phyloP scores from a whole-genome alignment of 2,113 vertebrate species.

The Gyps fulvus region DNA sequence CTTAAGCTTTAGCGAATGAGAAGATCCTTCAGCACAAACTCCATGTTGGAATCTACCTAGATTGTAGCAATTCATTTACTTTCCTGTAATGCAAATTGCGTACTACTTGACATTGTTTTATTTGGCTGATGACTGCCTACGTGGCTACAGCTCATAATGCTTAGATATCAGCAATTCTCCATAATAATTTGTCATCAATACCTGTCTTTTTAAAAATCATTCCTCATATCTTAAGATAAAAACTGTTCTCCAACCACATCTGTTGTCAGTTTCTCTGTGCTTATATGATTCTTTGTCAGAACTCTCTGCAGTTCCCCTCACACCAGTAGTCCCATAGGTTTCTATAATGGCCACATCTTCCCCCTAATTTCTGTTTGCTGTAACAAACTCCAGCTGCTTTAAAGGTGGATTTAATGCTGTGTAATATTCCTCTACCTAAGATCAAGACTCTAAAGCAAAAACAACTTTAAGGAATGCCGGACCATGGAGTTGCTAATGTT shows the following conservation, averaged over 20 bases:
- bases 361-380: neutral
- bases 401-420: neutral
- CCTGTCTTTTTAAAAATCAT: neutral
- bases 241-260: neutral
- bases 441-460: neutral
- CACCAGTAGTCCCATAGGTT: neutral
- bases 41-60: neutral
- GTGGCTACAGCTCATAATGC: neutral
- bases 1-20: neutral
- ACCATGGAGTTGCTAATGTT: neutral
- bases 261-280: neutral
- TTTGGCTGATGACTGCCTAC: neutral
- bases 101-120: neutral
- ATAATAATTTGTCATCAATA: neutral
- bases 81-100: neutral
- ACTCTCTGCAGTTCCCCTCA: neutral
- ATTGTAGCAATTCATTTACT: neutral
- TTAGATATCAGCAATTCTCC: neutral
- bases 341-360: neutral
- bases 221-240: neutral
- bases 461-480: neutral
- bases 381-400: neutral
- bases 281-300: neutral
- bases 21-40: neutral
- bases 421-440: neutral